Base-by-base conservation (phyloP, 2,888 invertebrate species). In the Callimorpha dominula region DNA sequence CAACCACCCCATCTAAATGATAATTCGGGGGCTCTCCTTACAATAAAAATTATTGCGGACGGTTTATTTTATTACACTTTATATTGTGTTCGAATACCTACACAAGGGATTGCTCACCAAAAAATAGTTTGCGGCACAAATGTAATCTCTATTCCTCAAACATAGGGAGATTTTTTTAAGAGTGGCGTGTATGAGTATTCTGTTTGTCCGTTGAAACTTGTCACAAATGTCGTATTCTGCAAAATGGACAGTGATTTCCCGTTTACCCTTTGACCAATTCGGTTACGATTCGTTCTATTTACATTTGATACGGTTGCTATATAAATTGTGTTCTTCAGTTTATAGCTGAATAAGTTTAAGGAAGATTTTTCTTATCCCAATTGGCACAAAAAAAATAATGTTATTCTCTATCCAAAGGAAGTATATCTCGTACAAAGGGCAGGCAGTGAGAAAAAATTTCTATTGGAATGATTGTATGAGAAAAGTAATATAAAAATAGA, bases 41-140 rank as follows among this genome's bases (percentile, higher is more conserved):
- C 94, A 94, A 95, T 95, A 94, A 94, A 95, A 95, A 95, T 94
- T 95, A 95, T 95, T 94, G 94, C 90, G 93, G 90, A 89, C 92
- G 91, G 94, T 95, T 95, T 95, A 95, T 94, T 95, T 95, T 95
- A 95, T 95, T 95, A 94, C 94, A 91, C 87, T 93, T 93, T 90
- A 92, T 94, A 94, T 95, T 95, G 94, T 93, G 90, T 91, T 92
- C 92, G 90, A 93, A 88, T 92, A 90, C 88, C 89, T 86, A 87
- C 86, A 81, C 78, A 75, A 77, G 78, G 71, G 78, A 73, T 74
- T 85, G 83, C 86, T 71, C 31, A 73, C 70, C 71, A 68, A 65
- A 75, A 80, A 84, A 84, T 82, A 84, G 77, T 79, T 81, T 80
- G 77, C 49, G 49, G 62, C 52, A 14, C 81, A 67, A 89, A 77